Evolutionary conservation across 1,140 invertebrate species (phyloP).

Genomic region (Zaprionus ghesquierei): DNA sequence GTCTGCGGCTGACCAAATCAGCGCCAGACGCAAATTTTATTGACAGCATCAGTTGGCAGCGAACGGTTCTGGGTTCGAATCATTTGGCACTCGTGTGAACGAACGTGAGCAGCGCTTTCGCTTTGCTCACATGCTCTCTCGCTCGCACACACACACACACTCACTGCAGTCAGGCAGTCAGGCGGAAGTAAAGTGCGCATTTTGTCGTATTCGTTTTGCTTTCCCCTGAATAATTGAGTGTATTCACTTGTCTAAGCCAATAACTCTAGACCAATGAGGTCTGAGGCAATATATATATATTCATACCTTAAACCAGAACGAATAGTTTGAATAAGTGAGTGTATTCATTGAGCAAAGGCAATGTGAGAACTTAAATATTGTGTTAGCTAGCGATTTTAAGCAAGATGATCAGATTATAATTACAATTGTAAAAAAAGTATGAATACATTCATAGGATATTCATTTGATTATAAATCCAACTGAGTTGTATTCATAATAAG

Average conservation of each 20-base stretch:
- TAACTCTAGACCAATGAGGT: background rate
- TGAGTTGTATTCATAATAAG: too few species aligned
- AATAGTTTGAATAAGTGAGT: too few species aligned
- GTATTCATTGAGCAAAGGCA: too few species aligned
- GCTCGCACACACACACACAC: background rate
- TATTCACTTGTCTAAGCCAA: background rate
- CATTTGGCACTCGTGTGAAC: slow-evolving; percentile 75
- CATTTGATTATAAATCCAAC: too few species aligned
- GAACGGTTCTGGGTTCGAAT: slow-evolving; percentile 38
- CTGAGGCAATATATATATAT: too few species aligned
- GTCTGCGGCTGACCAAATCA: slow-evolving; percentile 37
- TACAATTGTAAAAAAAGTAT: too few species aligned
- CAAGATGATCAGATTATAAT: too few species aligned
- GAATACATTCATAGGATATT: too few species aligned
- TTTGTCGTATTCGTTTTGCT: background rate
- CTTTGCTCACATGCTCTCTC: background rate
- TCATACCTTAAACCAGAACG: too few species aligned
- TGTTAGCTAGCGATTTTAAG: too few species aligned
- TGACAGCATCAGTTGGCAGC: slow-evolving; percentile 74
- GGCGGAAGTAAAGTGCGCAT: slow-evolving; percentile 10
- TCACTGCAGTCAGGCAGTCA: background rate
- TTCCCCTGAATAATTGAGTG: background rate
- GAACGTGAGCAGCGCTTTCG: background rate
- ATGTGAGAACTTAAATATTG: too few species aligned
- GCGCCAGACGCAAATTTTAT: slow-evolving; percentile 76